A percentile compares a stretch with the other conserved stretches of the same genome.
Evolutionary conservation across 2,888 invertebrate genomes (phyloP).

Genomic region (Buathra laborator): DNA sequence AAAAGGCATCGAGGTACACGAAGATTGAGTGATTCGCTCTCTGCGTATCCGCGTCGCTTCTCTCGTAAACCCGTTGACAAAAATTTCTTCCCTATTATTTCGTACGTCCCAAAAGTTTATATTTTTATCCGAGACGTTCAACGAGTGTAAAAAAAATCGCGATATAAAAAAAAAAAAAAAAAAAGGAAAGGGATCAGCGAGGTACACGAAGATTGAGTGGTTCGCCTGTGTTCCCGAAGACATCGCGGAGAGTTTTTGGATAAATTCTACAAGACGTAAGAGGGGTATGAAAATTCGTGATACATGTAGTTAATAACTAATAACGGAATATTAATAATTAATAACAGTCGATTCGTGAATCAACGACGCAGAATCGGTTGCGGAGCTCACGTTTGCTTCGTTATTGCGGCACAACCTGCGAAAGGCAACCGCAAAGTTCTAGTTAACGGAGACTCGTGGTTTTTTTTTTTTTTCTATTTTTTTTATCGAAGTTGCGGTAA

Average conservation of each 20-base stretch:
- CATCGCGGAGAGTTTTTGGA: slow-evolving; percentile 20
- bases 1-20: too few species aligned
- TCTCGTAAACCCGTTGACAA: slow-evolving; percentile 33
- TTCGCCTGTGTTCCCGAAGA: slow-evolving; percentile 59
- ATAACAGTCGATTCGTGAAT: not conserved
- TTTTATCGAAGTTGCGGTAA: slow-evolving; percentile 57
- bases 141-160: not conserved
- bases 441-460: slow-evolving; percentile 42
- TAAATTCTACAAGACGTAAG: not conserved
- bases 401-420: slow-evolving; percentile 45
- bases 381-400: slow-evolving; percentile 30
- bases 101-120: not conserved
- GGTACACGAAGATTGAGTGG: slow-evolving; percentile 53
- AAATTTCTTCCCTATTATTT: not conserved
- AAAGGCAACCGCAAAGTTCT: slow-evolving; percentile 62
- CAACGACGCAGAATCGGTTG: slow-evolving; percentile 4
- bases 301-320: not conserved
- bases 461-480: slow-evolving; percentile 29
- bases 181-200: not conserved
- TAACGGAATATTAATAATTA: not conserved
- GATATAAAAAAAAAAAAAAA: not conserved
- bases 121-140: not conserved
- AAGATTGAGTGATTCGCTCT: too few species aligned
- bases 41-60: slow-evolving; percentile 17
- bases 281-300: not conserved